Base-by-base conservation (phyloP, 2,888 invertebrate species). In the Heliothis peltigera region DNA sequence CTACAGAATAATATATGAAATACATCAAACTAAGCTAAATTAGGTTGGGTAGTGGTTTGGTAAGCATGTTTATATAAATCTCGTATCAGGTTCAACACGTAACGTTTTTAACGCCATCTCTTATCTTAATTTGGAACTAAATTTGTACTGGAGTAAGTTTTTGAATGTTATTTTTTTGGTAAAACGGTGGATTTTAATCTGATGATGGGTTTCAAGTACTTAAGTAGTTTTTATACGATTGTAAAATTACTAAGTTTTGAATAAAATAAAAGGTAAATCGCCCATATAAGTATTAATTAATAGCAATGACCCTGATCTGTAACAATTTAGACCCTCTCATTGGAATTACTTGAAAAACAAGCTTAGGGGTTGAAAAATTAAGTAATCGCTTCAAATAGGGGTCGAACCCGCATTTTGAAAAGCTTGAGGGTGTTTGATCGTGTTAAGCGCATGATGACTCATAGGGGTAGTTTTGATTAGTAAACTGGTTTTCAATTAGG, bases 361-460 rank as follows among this genome's bases (percentile, higher is more conserved):
- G 42, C 21, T 7, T n/a, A 32, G 51, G 78, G 68, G 75, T 61
- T 35, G 49, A 64, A 62, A 75, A 63, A 74, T 57, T 21, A 57
- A 57, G 58, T 66, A 71, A 62, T 74, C 71, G 35, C n/a, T 61
- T 58, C 49, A 61, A 35, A 55, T 64, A 57, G 64, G 78, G 75
- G 60, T 63, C 25, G 12, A 19, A 43, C 80, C 82, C 76, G 72
- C 73, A 82, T 79, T 68, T 59, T 53, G 21, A 73, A 64, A 61
- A 64, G 62, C 57, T 63, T 66, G 47, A 57, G 63, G 60, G 67
- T 44, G 47, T 60, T 60, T 62, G 54, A 67, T 70, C 64, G 59
- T 53, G 22, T 69, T 75, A 68, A 69, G 58, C 67, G 62, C 28
- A 66, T 62, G 70, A 66, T 67, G 64, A 74, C 48, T 72, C 77